phyloP scores from a whole-genome alignment of 1,140 invertebrate species.

The Trypoxylus dichotomus region DNA sequence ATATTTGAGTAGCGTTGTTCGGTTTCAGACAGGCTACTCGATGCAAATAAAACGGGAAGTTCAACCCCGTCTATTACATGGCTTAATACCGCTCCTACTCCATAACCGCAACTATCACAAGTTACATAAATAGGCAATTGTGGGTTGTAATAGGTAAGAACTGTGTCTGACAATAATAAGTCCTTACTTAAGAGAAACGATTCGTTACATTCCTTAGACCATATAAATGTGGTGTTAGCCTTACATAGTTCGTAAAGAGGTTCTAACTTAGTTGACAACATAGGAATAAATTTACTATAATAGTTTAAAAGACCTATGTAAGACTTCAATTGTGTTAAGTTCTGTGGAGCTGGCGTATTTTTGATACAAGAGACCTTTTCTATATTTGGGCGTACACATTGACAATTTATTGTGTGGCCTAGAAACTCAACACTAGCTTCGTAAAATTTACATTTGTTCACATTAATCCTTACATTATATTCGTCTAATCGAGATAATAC shows the following conservation, averaged over 20 bases:
- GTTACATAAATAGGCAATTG: conserved; percentile 41
- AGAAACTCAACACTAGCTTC: conserved; percentile 47
- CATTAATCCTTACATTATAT: too few species aligned
- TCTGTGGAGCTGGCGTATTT: conserved; percentile 38
- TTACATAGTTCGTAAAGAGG: conserved; percentile 51
- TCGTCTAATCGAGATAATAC: conserved; percentile 29
- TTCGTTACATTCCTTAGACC: conserved; percentile 45
- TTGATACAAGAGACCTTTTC: conserved; percentile 43
- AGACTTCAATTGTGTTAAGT: conserved; percentile 46
- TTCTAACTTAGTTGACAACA: conserved; percentile 47
- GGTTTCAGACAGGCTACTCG: background rate
- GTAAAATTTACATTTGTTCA: conserved; percentile 35
- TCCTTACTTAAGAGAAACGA: conserved; percentile 47
- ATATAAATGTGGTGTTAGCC: conserved; percentile 46
- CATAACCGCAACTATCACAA: conserved; percentile 47
- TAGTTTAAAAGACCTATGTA: conserved; percentile 54
- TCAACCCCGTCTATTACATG: conserved; percentile 43
- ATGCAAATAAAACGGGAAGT: conserved; percentile 51
- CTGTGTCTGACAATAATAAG: conserved; percentile 38
- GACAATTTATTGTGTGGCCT: conserved; percentile 48
- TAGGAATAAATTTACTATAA: conserved; percentile 51
- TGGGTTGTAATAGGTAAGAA: conserved; percentile 47
- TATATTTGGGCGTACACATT: conserved; percentile 50
- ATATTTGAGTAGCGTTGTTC: background rate
- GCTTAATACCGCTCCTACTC: conserved; percentile 51